Conservation (phyloP, 2,888 invertebrate genomes). For the Apamea epomidion region DNA sequence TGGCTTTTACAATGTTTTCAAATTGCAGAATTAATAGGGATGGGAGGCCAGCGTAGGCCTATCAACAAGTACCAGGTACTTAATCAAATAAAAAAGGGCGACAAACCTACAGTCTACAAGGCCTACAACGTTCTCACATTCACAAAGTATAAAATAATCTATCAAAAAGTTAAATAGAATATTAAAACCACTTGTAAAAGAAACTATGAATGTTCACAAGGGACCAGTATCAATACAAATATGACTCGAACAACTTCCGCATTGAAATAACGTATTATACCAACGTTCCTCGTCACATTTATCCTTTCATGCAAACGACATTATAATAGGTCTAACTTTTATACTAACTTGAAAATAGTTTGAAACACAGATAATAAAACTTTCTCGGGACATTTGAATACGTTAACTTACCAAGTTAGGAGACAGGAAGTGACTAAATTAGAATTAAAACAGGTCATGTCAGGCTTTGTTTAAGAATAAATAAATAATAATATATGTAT, state of each 20-base stretch:
- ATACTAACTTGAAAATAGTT: conserved; percentile 28
- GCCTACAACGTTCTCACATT: no score
- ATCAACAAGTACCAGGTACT: no score
- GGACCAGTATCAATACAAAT: neutral
- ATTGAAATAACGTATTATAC: neutral
- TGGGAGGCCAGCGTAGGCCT: no score
- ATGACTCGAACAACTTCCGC: neutral
- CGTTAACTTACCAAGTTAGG: conserved; percentile 15
- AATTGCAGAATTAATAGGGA: no score
- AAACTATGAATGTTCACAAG: neutral
- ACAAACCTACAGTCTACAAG: no score
- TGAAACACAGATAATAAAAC: conserved; percentile 35
- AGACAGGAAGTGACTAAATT: conserved; percentile 1
- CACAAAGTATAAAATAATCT: no score
- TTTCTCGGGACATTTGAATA: conserved; percentile 26
- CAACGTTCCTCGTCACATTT: neutral
- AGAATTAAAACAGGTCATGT: neutral
- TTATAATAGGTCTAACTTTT: conserved; percentile 43
- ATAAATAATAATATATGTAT: no score
- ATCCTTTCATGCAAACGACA: conserved; percentile 33
- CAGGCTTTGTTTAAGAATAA: no score
- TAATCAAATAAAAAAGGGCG: no score
- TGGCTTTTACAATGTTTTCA: no score
- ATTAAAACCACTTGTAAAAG: no score
- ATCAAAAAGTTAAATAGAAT: no score